phyloP scores from a whole-genome alignment of 1,140 invertebrate genomes.

The Bombus pascuorum region DNA sequence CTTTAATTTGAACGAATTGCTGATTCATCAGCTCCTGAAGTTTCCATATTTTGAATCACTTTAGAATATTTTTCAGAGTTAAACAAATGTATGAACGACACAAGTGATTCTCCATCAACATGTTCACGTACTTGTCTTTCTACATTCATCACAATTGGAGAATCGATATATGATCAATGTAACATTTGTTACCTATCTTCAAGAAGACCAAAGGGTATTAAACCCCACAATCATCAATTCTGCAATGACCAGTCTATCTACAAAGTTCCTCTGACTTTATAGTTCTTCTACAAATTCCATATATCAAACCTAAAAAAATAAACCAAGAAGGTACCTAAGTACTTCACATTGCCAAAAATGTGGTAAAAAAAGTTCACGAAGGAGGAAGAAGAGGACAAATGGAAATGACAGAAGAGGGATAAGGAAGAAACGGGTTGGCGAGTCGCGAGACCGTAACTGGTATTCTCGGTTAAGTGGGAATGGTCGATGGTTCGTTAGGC shows the following conservation, averaged over 20 bases:
- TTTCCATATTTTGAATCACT: background rate
- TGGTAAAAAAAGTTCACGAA: background rate
- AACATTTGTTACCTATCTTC: no score
- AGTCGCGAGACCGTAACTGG: slow-evolving; percentile 66
- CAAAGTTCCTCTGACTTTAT: no score
- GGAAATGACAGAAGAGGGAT: background rate
- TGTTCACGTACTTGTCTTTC: background rate
- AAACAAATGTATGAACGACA: no score
- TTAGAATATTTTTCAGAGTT: no score
- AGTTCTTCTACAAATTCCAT: background rate
- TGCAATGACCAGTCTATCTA: no score
- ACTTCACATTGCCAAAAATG: background rate
- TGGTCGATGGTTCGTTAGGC: slow-evolving; percentile 79
- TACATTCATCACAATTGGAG: background rate
- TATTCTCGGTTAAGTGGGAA: slow-evolving; percentile 76
- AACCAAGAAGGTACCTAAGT: background rate
- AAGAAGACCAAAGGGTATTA: no score
- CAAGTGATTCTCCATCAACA: background rate
- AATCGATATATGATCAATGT: no score
- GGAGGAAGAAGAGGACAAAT: background rate
- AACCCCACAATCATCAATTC: no score
- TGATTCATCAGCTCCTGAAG: no score
- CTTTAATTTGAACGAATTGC: no score
- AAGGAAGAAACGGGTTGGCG: slow-evolving; percentile 55
- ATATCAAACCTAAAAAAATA: background rate